Base-by-base conservation (phyloP, 2,888 invertebrate genomes). In the Petrophora chlorosata region DNA sequence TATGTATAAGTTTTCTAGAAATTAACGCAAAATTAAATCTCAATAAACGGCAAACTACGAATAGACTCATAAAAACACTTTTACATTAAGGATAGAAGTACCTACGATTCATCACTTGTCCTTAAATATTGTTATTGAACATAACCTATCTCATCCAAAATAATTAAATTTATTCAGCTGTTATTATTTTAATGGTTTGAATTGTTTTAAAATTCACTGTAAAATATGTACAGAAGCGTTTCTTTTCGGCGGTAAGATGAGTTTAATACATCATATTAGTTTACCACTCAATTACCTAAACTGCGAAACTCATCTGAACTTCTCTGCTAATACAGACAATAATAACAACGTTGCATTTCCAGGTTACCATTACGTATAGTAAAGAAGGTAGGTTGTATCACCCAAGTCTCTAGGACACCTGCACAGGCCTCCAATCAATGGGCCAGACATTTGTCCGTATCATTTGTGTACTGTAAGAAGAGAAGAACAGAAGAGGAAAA, bases 401-500 rank as follows among this genome's bases (percentile, higher is more conserved):
- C 17, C 2, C 64, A 76, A 61, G 36, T 66, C 39, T 56, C 58
- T 3, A 50, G 53, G 3, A 76, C 69, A 46, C 47, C 40, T 28
- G 39, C 54, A 32, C 34, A 59, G 8, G 46, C 56, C 10, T 53
- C 53, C 23, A 47, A 67, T n/a, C 60, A 60, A 38, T 67, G 56
- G 53, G 51, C 64, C 8, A 75, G 84, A 59, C 67, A 69, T 14
- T 54, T 86, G 3, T 80, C 86, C 4, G 48, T 81, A 45, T 70
- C 91, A 66, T 59, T 77, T 56, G 53, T 78, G 2, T 76, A 73
- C 49, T 87, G 72, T 25, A 94, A 94, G 68, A 92, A 93, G 62
- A 83, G 94, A 58, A 93, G 91, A 87, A 89, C 92, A 17, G 85
- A 83, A 0, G 94, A 93, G 62, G 93, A 94, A 79, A 91, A 90